These are phyloP conservation scores for Corydoras maculifer DNA, from an alignment of 2,113 vertebrate genomes.

Conservation along the genomic window DNA sequence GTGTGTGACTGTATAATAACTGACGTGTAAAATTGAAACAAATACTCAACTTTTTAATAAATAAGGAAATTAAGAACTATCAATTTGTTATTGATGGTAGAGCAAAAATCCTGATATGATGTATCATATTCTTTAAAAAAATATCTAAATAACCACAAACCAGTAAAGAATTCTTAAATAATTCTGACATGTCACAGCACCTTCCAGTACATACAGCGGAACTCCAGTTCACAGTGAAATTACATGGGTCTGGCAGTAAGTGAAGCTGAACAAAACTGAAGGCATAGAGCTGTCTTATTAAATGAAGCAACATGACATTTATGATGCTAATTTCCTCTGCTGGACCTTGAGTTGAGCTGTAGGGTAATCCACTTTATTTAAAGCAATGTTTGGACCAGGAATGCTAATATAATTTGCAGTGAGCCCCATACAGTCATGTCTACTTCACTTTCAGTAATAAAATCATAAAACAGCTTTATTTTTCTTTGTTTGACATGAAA, in stretches of 20 bases:
- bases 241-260: neutral
- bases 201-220: neutral
- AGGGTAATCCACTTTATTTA: slow-evolving; percentile 7
- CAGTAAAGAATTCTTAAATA: slow-evolving; percentile 4
- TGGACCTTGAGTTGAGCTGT: neutral
- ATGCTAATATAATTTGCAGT: slow-evolving; percentile 10
- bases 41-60: too few relatives aligned
- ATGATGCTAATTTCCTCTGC: slow-evolving; percentile 21
- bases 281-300: neutral
- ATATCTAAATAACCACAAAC: slow-evolving; percentile 3
- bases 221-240: neutral
- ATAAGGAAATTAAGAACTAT: too few relatives aligned
- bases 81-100: too few relatives aligned
- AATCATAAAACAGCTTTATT: too few relatives aligned
- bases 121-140: neutral
- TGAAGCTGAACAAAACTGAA: slow-evolving; percentile 3
- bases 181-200: neutral
- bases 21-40: too few relatives aligned
- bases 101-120: neutral
- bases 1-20: too few relatives aligned
- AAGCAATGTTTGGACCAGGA: slow-evolving; percentile 15
- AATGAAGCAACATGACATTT: slow-evolving; percentile 15
- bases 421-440: neutral
- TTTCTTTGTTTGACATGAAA: too few relatives aligned
- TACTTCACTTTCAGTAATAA: too few relatives aligned